phyloP scores from a whole-genome alignment of 2,888 invertebrate species.

The Polymixis lichenea region DNA sequence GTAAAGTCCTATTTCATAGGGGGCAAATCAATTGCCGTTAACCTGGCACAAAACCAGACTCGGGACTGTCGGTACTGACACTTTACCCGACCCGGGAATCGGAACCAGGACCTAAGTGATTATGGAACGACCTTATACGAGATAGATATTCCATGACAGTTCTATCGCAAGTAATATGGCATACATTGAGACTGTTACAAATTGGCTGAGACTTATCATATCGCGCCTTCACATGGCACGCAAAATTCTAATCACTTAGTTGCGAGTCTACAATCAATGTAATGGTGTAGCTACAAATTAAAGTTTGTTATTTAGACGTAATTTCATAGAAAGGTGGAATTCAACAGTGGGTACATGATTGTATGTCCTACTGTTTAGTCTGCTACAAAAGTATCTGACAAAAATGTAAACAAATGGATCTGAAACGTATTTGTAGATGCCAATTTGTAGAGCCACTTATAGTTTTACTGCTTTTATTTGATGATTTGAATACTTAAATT shows the following conservation, averaged over 20 bases:
- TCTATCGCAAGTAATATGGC: background rate
- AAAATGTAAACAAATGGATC: background rate
- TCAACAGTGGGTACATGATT: background rate
- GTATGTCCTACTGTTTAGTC: background rate
- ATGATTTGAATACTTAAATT: too few species aligned
- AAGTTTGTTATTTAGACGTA: background rate
- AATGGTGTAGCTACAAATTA: background rate
- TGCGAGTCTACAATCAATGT: background rate
- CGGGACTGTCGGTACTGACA: background rate
- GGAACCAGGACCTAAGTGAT: background rate
- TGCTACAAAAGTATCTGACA: background rate
- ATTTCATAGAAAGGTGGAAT: constrained; percentile 3
- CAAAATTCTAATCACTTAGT: constrained; percentile 37
- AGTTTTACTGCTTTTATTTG: too few species aligned
- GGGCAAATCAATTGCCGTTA: too few species aligned
- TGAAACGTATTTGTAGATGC: background rate
- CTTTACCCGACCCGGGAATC: background rate
- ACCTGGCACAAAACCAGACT: too few species aligned
- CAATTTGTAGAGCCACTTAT: background rate
- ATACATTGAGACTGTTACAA: background rate
- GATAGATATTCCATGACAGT: constrained; percentile 2
- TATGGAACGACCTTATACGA: background rate
- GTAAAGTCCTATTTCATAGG: background rate
- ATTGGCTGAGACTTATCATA: constrained; percentile 17
- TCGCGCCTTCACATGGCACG: constrained; percentile 23